Base-by-base conservation (phyloP, 2,888 invertebrate species). In the Mimumesa dahlbomi region DNA sequence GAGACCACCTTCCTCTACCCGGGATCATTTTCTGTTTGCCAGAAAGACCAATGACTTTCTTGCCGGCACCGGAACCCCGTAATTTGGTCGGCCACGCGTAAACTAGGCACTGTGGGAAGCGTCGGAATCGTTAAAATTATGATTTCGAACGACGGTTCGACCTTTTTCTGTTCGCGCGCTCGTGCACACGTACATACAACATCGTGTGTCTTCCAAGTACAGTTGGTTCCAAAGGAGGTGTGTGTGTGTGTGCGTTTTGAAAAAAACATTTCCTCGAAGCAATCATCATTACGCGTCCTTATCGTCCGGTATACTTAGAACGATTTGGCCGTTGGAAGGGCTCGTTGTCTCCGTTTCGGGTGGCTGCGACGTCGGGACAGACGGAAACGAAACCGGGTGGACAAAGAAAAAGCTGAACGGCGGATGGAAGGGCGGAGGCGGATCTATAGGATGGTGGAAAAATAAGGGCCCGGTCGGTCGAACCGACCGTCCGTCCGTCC, bases 51-150 rank as follows among this genome's bases (percentile, higher is more conserved):
- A 58, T 57, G 46, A 43, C 57, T 66, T 57, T 50, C 65, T 73
- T 46, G 57, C 72, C 73, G 73, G 66, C 75, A 73, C 77, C 72
- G 75, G 77, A 78, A 81, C 73, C 75, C 75, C 61, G 62, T 73
- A 82, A 83, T 83, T 81, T 81, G 69, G 43, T 73, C 73, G 76
- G 67, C 72, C 77, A 76, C 79, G 82, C 74, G 76, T 78, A 73
- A 79, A 75, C 79, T 77, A 80, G 75, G 73, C 75, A 71, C 77
- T 75, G 79, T 78, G 80, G 74, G 80, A 77, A 81, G 70, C 36
- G 45, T 56, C 40, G 58, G 31, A 73, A 69, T 77, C 58, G 72
- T 71, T 70, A 36, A 77, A 80, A 80, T 79, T 62, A 71, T 63
- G 62, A 74, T 79, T 77, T 64, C 54, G 62, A 64, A 13, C 57